Conservation (phyloP, 2,113 vertebrate genomes). For the Spilogale gracilis region DNA sequence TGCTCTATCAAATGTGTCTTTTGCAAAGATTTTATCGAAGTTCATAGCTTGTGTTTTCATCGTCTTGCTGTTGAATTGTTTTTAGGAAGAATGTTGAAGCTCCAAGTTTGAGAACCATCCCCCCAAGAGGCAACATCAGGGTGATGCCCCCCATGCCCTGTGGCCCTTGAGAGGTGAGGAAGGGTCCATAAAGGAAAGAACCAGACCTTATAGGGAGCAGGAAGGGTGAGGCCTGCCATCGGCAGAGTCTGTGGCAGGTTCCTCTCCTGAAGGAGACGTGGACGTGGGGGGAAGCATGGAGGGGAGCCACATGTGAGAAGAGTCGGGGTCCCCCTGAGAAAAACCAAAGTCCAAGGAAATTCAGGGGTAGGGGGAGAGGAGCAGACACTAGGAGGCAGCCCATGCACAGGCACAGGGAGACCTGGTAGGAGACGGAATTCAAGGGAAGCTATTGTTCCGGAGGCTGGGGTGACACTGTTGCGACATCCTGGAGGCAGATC, state of each 20-base stretch:
- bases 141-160: rapidly evolving
- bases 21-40: not conserved
- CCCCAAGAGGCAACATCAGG: not conserved
- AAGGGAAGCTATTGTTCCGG: no score
- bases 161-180: not conserved
- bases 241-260: not conserved
- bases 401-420: not conserved
- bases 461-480: not conserved
- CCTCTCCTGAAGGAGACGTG: not conserved
- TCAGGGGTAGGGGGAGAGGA: not conserved
- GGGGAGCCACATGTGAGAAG: no score
- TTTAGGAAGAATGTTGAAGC: not conserved
- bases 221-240: not conserved
- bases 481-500: not conserved
- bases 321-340: not conserved
- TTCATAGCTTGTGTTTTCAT: not conserved
- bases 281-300: not conserved
- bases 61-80: not conserved
- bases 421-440: not conserved
- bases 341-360: not conserved
- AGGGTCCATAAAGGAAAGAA: not conserved
- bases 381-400: not conserved
- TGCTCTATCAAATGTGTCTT: not conserved
- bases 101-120: not conserved
- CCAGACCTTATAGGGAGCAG: not conserved